Evolutionary conservation across 2,113 vertebrate species (phyloP).

Genomic region (Pterocles gutturalis): DNA sequence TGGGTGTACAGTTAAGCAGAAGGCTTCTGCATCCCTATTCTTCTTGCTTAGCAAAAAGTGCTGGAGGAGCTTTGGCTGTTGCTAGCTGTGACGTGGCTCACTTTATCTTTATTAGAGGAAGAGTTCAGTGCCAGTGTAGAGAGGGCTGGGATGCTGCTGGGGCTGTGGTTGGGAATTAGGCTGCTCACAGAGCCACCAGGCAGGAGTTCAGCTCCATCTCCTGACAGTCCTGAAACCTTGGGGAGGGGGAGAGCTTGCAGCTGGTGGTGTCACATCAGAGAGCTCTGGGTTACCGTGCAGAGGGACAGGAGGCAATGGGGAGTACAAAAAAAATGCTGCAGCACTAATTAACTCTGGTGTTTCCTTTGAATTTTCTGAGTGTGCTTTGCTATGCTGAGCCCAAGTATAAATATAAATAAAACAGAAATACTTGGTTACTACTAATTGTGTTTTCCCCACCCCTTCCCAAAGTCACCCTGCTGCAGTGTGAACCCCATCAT

Average conservation of each 20-base stretch:
- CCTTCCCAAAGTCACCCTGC: background rate
- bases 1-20: background rate
- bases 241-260: background rate
- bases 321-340: background rate
- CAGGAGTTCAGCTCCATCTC: background rate
- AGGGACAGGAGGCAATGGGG: background rate
- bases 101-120: background rate
- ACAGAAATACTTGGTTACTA: background rate
- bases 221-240: background rate
- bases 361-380: background rate
- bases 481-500: background rate
- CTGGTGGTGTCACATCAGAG: background rate
- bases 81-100: background rate
- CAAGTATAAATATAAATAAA: background rate
- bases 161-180: background rate
- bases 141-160: background rate
- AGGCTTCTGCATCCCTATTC: background rate
- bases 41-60: background rate
- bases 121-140: background rate
- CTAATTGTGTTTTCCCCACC: background rate
- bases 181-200: rapidly evolving
- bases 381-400: background rate
- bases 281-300: background rate
- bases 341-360: background rate
- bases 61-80: background rate